Evolutionary conservation across 2,888 invertebrate species (phyloP).

Genomic region (Horisme vitalbata): DNA sequence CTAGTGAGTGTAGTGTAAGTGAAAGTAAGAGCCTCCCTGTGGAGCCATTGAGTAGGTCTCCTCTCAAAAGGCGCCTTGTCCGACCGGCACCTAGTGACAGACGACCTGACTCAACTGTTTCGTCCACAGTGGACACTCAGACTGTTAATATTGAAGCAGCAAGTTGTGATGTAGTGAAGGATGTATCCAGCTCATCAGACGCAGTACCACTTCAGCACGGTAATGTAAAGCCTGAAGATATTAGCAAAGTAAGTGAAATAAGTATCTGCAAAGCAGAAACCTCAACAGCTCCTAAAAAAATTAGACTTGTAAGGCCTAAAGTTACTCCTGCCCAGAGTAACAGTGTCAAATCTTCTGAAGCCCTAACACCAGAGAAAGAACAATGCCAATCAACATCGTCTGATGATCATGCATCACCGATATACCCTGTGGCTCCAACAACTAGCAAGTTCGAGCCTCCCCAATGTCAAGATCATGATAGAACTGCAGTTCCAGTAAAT

Average conservation of each 20-base stretch:
- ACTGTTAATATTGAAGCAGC: conserved; percentile 49
- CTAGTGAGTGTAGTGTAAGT: conserved; percentile 74
- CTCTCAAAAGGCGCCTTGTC: conserved; percentile 64
- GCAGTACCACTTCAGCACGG: conserved; percentile 62
- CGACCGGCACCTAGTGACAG: conserved; percentile 66
- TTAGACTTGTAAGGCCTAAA: conserved; percentile 76
- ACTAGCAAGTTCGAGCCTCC: conserved; percentile 41
- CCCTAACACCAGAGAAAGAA: conserved; percentile 44
- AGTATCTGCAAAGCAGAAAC: conserved; percentile 80
- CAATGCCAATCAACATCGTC: conserved; percentile 70
- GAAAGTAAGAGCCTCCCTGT: conserved; percentile 49
- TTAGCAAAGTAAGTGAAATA: conserved; percentile 74
- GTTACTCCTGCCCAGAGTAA: conserved; percentile 47
- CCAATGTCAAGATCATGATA: conserved; percentile 30
- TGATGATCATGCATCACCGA: conserved; percentile 32
- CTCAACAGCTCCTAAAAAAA: conserved; percentile 72
- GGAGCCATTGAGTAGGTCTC: conserved; percentile 59
- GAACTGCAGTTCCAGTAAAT: conserved; percentile 1
- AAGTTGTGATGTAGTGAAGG: conserved; percentile 64
- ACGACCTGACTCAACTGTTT: conserved; percentile 74
- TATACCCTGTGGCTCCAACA: conserved; percentile 34
- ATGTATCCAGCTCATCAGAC: conserved; percentile 78
- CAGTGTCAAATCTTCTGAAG: conserved; percentile 45
- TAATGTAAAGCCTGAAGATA: conserved; percentile 70
- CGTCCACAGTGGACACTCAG: conserved; percentile 72